Percentiles rank a stretch among this genome's conserved stretches.
Evolutionary conservation across 2,797 vertebrate genomes (phyloP).

Genomic region (Diplodus sargus): DNA sequence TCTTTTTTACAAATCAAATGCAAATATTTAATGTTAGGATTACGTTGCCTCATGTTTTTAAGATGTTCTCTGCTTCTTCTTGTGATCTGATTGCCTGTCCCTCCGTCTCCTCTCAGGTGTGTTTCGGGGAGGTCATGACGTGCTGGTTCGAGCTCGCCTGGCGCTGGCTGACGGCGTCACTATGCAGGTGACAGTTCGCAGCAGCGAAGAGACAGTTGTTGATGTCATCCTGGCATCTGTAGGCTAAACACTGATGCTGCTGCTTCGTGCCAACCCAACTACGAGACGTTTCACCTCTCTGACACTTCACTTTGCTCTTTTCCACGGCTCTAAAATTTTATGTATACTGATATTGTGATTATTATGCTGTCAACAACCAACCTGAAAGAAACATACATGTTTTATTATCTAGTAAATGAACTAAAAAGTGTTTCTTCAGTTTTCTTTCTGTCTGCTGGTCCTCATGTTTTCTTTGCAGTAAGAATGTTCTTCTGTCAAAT

Average conservation of each 20-base stretch:
- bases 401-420: constrained; percentile 41
- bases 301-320: background rate
- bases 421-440: background rate
- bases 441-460: constrained; percentile 42
- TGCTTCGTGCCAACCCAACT: constrained; percentile 12
- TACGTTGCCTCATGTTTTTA: background rate
- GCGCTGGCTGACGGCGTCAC: constrained; percentile 95
- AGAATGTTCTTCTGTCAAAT: constrained; percentile 44
- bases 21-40: background rate
- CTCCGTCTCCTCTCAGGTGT: constrained; percentile 83
- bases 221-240: constrained; percentile 96
- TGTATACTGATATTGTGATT: constrained; percentile 21
- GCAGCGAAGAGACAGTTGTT: constrained; percentile 89
- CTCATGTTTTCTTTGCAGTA: constrained; percentile 33
- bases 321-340: constrained; percentile 28
- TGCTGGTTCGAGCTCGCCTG: constrained; percentile 91
- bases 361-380: constrained; percentile 30
- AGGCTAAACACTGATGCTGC: constrained; percentile 78
- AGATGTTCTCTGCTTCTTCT: too few relatives aligned
- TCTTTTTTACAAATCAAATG: background rate
- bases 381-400: constrained; percentile 20
- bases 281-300: background rate
- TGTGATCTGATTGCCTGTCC: background rate
- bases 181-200: constrained; percentile 98
- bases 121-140: constrained; percentile 91